Evolutionary conservation across 2,888 invertebrate genomes (phyloP), one percentile per base, ranked within the genome.

Genomic region (Eupithecia dodoneata): DNA sequence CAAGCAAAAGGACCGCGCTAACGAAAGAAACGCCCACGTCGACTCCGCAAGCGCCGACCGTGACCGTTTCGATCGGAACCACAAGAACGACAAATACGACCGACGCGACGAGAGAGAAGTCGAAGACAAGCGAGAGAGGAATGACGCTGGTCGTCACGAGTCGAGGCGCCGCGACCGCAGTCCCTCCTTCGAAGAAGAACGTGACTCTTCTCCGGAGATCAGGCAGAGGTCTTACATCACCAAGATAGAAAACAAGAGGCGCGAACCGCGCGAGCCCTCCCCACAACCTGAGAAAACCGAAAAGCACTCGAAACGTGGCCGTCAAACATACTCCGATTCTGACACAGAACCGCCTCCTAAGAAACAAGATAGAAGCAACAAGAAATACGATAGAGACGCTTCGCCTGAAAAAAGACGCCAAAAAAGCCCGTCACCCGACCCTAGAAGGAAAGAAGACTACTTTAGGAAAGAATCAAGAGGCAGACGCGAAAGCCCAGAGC

Each of bases 21-120:
- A 87, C 84, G 92, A 91, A 49, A 91, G 91, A 81, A 85, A 92
- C 83, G 84, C 92, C 87, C 86, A 94, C 83, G 77, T 86, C 81
- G 86, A 88, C 13, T 83, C 86, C 81, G 94, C 92, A 83, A 95
- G 92, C 74, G 91, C 92, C 67, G 94, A 95, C 7, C 90, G 91
- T 76, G 94, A 92, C 66, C 94, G 92, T 81, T 95, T 94, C 77
- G 95, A 94, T 47, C 89, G 89, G 69, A 87, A 79, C 78, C 93
- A 89, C 42, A 85, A 84, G 76, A 52, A 77, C 44, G 81, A 82
- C 75, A 94, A 92, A 83, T 91, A 94, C 82, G 95, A 95, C 77
- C 95, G 93, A 79, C 85, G 88, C 7, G 87, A 89, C 3, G 92
- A 92, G 77, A 80, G 7, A 78, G 83, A 13, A 30, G 67, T 67